Evolutionary conservation across 2,888 invertebrate genomes (phyloP).

Genomic region (Parascotia fuliginaria): DNA sequence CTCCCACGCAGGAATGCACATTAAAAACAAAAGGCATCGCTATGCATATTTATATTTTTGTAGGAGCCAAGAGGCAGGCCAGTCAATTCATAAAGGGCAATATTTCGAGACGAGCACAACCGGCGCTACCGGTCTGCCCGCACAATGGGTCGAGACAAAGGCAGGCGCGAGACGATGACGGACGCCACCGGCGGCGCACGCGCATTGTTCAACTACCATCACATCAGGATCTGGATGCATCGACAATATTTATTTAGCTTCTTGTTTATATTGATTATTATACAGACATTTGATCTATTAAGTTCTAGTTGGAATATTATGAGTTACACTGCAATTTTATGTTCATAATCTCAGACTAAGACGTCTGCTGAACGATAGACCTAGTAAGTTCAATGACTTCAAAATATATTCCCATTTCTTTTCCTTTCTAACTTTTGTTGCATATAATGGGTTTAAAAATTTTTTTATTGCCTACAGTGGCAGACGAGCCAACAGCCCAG

Average conservation of each 20-base stretch:
- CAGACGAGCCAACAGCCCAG: no score
- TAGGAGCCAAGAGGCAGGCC: conserved; percentile 27
- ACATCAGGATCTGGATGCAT: no score
- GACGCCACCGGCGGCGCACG: conserved; percentile 51
- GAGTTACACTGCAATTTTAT: no score
- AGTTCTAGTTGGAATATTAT: no score
- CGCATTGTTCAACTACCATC: conserved; percentile 43
- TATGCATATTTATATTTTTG: conserved; percentile 33
- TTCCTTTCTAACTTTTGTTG: no score
- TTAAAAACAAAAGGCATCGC: background rate
- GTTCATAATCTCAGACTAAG: no score
- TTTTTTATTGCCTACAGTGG: no score
- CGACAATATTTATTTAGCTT: background rate
- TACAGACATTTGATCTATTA: background rate
- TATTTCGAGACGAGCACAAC: conserved; percentile 66
- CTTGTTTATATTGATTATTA: background rate
- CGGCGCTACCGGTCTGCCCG: conserved; percentile 72
- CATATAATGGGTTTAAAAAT: no score
- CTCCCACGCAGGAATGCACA: no score
- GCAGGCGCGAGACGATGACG: conserved; percentile 65
- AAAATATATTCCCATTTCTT: no score
- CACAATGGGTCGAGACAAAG: conserved; percentile 66
- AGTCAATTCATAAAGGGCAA: conserved; percentile 62
- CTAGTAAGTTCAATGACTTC: no score
- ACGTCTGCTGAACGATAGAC: no score